phyloP scores from a whole-genome alignment of 2,888 invertebrate genomes.

The Mellilla xanthometata region DNA sequence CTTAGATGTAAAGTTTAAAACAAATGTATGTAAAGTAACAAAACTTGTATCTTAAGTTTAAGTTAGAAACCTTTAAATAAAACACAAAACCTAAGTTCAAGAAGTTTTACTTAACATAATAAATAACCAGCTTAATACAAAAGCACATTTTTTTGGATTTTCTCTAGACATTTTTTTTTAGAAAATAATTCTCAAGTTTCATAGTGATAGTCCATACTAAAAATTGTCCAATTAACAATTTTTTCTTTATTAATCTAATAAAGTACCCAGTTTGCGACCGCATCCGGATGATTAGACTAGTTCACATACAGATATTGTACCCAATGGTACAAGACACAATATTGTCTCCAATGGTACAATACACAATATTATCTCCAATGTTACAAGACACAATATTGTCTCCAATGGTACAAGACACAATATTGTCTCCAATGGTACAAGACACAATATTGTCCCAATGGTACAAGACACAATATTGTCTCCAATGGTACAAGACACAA shows the following conservation, averaged over 20 bases:
- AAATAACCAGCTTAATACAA: conserved; percentile 79
- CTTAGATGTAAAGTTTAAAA: too few relatives aligned
- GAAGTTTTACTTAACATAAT: conserved; percentile 76
- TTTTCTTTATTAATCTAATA: conserved; percentile 2
- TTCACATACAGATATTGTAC: conserved; percentile 10
- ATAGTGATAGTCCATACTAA: conserved; percentile 7
- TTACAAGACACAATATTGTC: too few relatives aligned
- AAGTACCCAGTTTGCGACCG: conserved; percentile 5
- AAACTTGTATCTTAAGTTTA: too few relatives aligned
- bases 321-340: background rate
- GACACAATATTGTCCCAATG: too few relatives aligned
- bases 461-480: too few relatives aligned
- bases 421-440: too few relatives aligned
- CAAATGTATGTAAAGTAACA: too few relatives aligned
- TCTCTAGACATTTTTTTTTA: conserved; percentile 36
- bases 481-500: too few relatives aligned
- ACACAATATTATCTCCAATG: too few relatives aligned
- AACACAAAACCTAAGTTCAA: conserved; percentile 51
- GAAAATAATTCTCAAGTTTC: conserved; percentile 23
- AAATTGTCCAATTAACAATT: conserved; percentile 11
- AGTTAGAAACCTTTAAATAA: too few relatives aligned
- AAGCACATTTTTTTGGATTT: conserved; percentile 62
- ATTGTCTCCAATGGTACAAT: too few relatives aligned
- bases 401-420: too few relatives aligned
- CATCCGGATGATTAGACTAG: conserved; percentile 10